phyloP scores from a whole-genome alignment of 30 jellyfish, hydroid and myxozoan species.

The Aurelia aurita complex sp. Pacific region DNA sequence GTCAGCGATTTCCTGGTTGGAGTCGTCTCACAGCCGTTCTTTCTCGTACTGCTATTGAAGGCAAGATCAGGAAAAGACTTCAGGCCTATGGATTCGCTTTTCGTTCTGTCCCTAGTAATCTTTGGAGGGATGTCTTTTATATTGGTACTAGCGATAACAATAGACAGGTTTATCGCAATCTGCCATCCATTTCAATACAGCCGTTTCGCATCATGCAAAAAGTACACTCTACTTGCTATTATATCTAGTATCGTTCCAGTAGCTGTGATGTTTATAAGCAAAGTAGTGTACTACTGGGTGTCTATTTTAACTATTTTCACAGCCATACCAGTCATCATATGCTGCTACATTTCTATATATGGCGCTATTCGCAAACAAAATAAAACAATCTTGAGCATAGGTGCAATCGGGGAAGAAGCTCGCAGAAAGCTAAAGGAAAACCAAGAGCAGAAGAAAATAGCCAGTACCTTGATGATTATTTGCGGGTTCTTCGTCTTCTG shows the following conservation, averaged over 20 bases:
- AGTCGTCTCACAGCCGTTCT: conserved; percentile 7
- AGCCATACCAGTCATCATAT: not conserved
- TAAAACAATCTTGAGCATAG: not conserved
- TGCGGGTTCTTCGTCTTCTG: not conserved
- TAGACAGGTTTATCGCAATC: conserved; percentile 4
- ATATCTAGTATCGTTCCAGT: not conserved
- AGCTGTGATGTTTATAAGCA: not conserved
- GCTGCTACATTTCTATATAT: not conserved
- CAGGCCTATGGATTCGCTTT: not conserved
- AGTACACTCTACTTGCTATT: not conserved
- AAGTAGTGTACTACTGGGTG: not conserved
- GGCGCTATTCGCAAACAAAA: conserved; percentile 1
- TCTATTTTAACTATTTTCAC: not conserved
- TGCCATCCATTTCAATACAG: conserved; percentile 2
- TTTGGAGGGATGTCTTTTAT: conserved; percentile 7
- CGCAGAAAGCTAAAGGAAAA: not conserved
- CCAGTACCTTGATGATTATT: not conserved
- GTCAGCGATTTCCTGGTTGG: conserved; percentile 30
- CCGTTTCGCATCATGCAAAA: not conserved
- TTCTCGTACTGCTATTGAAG: not conserved
- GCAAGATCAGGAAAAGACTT: not conserved
- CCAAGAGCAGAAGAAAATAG: not conserved
- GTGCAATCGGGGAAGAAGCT: not conserved
- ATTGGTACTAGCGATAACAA: not conserved
- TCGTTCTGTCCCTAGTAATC: not conserved